Conservation (phyloP, 2,797 vertebrate genomes). For the Graptemys geographica region DNA sequence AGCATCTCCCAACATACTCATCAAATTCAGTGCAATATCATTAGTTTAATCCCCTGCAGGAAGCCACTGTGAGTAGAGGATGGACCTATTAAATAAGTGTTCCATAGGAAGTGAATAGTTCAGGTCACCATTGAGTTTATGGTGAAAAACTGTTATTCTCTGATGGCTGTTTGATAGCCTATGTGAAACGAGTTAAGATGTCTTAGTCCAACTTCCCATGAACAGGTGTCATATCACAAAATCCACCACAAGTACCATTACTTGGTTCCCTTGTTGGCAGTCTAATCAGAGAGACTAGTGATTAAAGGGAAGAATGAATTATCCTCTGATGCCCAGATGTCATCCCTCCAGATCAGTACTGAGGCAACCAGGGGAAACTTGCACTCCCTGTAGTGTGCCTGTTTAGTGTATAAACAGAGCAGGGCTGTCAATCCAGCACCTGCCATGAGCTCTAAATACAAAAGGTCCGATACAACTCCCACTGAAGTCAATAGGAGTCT, state of each 20-base stretch:
- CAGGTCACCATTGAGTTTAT: neutral
- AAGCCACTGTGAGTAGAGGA: neutral
- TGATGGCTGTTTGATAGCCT: neutral
- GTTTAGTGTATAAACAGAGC: neutral
- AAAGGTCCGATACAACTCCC: neutral
- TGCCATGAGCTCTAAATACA: neutral
- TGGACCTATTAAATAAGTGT: neutral
- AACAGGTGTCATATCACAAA: neutral
- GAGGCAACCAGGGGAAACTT: neutral
- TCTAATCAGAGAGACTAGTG: neutral
- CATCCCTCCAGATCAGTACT: neutral
- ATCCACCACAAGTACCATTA: neutral
- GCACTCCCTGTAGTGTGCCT: neutral
- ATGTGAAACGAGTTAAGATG: neutral
- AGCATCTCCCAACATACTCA: neutral
- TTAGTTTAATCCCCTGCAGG: neutral
- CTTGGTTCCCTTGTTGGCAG: neutral
- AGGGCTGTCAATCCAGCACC: neutral
- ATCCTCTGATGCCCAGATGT: neutral
- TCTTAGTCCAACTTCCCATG: neutral
- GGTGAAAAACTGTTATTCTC: neutral
- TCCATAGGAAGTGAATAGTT: neutral
- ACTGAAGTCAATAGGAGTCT: neutral
- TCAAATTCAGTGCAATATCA: neutral
- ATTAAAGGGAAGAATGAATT: neutral